phyloP scores from a whole-genome alignment of 2,888 invertebrate genomes.

The Pemphredon lugubris region DNA sequence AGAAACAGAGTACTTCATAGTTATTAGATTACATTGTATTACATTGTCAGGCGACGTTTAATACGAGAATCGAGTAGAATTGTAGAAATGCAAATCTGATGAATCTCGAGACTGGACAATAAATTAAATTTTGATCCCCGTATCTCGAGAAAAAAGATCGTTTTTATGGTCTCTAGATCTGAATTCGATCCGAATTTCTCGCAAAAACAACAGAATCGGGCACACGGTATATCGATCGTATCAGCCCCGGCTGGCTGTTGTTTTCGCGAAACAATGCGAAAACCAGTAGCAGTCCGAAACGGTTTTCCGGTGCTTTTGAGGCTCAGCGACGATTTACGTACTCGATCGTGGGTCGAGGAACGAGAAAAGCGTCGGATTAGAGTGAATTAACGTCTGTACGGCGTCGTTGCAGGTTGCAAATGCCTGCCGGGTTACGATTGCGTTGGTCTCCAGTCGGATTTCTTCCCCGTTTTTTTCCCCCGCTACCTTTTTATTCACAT shows the following conservation, averaged over 20 bases:
- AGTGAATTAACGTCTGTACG: slow-evolving; percentile 12
- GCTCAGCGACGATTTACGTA: slow-evolving; percentile 16
- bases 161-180: neutral
- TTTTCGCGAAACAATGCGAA: slow-evolving; percentile 2
- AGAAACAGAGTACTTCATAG: too few species aligned
- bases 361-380: slow-evolving; percentile 15
- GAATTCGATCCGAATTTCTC: neutral
- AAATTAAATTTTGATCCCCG: too few species aligned
- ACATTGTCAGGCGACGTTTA: too few species aligned
- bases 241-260: neutral
- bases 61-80: too few species aligned
- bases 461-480: neutral
- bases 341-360: slow-evolving; percentile 3
- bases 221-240: neutral
- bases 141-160: neutral
- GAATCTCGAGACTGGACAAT: too few species aligned
- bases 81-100: too few species aligned
- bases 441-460: neutral
- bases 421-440: neutral
- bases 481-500: neutral
- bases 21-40: too few species aligned
- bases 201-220: neutral
- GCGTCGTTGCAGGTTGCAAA: neutral
- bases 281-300: neutral
- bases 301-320: slow-evolving; percentile 10